Base-by-base conservation (phyloP, 2,113 vertebrate genomes). In the Formicarius rufipectus region DNA sequence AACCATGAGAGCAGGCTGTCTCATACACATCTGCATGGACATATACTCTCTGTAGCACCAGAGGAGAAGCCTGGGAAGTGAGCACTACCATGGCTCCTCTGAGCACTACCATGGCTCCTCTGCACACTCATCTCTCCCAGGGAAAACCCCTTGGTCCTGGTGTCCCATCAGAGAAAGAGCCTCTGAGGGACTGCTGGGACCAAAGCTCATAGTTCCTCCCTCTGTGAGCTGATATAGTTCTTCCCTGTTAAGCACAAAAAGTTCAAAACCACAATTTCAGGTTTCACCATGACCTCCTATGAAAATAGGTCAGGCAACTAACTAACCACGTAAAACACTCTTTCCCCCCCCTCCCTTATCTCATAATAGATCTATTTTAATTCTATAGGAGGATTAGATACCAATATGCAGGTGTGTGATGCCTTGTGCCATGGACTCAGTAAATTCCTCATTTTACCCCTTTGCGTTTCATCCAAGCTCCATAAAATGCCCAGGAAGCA, bases 401-500 rank as follows among this genome's bases (percentile, higher is more conserved):
- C 91, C 85, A 95, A 73, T 87, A 96, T 16, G 9, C 27, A 89
- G 7, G 23, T 94, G 47, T 84, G 89, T 95, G 75, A 93, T 94
- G 52, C n/a, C 92, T 73, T 93, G 16, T 78, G 78, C 79, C 31
- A 20, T 58, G 69, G 50, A 77, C 60, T 93, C 92, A 97, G 91
- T 93, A 91, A 96, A 89, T 95, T 79, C 66, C 87, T 95, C 69
- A 4, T 96, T 96, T 96, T 92, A 12, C 75, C 68, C 55, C 42
- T 71, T 92, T 95, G 69, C 50, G 86, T 58, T 97, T 95, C 77
- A 92, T 88, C 79, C 83, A 89, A 93, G 90, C 74, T 87, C 92
- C 67, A 91, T 92, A 92, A 96, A 96, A 97, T 82, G 76, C 91
- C 72, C 49, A 23, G 62, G 88, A 96, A 92, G 84, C 86, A 94